Conservation (phyloP, 2,888 invertebrate species). For the Ormyrus thymus region DNA sequence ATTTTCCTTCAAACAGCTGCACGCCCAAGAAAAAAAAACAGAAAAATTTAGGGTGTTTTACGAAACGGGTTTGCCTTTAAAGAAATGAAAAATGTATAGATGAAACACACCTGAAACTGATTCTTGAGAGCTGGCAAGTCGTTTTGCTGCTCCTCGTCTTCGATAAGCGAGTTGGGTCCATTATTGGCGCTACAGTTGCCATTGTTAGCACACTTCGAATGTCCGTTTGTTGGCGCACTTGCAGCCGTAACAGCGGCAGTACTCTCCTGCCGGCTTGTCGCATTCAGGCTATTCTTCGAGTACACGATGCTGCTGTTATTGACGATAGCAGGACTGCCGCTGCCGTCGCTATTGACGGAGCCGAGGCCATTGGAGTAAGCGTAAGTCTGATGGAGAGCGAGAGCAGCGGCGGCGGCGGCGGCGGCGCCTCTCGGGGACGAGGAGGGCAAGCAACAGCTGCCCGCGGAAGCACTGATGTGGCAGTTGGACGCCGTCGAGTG, state of each 20-base stretch:
- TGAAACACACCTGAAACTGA: slow-evolving; percentile 47
- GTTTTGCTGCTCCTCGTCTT: slow-evolving; percentile 50
- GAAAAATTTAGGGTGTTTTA: too few relatives aligned
- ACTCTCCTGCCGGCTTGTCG: not conserved
- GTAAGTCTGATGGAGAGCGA: slow-evolving; percentile 9
- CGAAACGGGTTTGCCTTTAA: not conserved
- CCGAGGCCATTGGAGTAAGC: slow-evolving; percentile 64
- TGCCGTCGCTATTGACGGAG: slow-evolving; percentile 54
- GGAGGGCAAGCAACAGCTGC: too few relatives aligned
- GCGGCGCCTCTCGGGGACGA: too few relatives aligned
- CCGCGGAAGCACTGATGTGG: not conserved
- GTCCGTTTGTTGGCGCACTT: too few relatives aligned
- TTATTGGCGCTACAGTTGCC: not conserved
- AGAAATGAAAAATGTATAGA: not conserved
- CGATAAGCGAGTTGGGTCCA: slow-evolving; percentile 1
- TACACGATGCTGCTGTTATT: slow-evolving; percentile 62
- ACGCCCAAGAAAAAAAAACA: too few relatives aligned
- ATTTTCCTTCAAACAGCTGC: too few relatives aligned
- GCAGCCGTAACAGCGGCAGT: not conserved
- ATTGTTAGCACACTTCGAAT: not conserved
- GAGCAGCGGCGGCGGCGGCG: slow-evolving; percentile 10
- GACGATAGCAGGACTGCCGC: not conserved
- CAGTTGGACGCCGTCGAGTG: too few relatives aligned
- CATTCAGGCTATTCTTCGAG: slow-evolving; percentile 59
- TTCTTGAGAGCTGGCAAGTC: slow-evolving; percentile 46